Base-by-base conservation (phyloP, 1,140 invertebrate genomes). In the Platyura marginata region DNA sequence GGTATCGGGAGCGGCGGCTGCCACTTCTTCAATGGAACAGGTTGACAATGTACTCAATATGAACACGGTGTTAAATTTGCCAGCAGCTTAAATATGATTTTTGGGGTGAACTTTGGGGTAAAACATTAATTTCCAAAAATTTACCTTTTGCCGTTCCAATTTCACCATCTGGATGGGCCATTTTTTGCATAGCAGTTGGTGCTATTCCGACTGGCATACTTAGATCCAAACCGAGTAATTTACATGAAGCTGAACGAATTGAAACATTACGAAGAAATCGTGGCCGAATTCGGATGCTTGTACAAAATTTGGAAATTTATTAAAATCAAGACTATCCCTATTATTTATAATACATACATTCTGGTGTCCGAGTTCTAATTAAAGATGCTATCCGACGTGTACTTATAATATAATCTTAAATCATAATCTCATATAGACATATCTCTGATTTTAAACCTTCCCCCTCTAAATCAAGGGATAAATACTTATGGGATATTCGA, bases 161-260 rank as follows among this genome's bases (percentile, higher is more conserved):
- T 69, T 97, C 91, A 10, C 92, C 92, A 38, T 90, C 80, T 1
- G 79, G 74, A 66, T 92, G 81, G 0, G 90, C 88, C 84, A 97
- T 82, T 51, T 72, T 74, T 54, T 95, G 91, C 84, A 94, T 90
- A 0, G 90, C 90, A 3, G 87, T 85, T 2, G 92, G 89, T 0
- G 91, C 76, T 41, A 96, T 77, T 3, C 86, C 88, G 20, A 95
- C 59, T 0, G 92, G 92, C 66, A 87, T 77, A 3, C 71, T 64
- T 15, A 92, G 66, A 42, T 62, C 69, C 35, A 75, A 50, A 0
- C 82, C 83, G 9, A 90, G 58, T 21, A 83, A 62, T 0, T 63
- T 73, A 3, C 77, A 79, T 6, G 62, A 62, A 8, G 79, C 58
- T 46, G 81, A 68, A 43, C 77, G 61, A 16, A 66, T 64, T 0